A percentile compares a stretch with the other conserved stretches of the same genome.
These are phyloP conservation scores for Odocoileus virginianus DNA, from an alignment of 2,113 vertebrate genomes.

Conservation along the genomic window DNA sequence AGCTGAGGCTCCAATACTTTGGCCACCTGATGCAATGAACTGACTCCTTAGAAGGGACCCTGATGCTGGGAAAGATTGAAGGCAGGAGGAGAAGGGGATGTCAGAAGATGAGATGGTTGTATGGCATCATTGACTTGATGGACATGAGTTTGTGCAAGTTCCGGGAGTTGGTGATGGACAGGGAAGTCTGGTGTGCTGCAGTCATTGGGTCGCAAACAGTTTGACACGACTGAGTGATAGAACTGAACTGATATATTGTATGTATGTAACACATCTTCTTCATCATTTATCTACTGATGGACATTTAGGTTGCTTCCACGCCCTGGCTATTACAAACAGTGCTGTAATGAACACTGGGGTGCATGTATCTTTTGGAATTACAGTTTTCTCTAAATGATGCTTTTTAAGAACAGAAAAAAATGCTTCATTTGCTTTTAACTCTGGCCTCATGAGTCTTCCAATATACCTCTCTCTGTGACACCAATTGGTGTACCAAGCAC, in stretches of 20 bases:
- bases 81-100: neutral
- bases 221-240: accelerated
- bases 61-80: neutral
- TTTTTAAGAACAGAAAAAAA: neutral
- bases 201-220: neutral
- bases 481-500: neutral
- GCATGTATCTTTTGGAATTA: neutral
- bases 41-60: neutral
- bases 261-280: neutral
- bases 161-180: neutral
- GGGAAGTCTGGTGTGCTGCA: neutral
- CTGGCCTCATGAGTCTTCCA: neutral
- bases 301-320: neutral
- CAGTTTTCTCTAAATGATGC: neutral
- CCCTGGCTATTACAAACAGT: neutral
- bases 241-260: neutral
- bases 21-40: neutral
- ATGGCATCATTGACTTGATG: neutral
- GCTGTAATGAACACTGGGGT: neutral
- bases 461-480: neutral
- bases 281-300: neutral
- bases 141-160: neutral
- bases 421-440: neutral
- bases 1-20: neutral
- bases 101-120: neutral